Percentiles rank a stretch among this genome's conserved stretches.
Conservation (phyloP, 2,888 invertebrate genomes). For the Germaria angustata region DNA sequence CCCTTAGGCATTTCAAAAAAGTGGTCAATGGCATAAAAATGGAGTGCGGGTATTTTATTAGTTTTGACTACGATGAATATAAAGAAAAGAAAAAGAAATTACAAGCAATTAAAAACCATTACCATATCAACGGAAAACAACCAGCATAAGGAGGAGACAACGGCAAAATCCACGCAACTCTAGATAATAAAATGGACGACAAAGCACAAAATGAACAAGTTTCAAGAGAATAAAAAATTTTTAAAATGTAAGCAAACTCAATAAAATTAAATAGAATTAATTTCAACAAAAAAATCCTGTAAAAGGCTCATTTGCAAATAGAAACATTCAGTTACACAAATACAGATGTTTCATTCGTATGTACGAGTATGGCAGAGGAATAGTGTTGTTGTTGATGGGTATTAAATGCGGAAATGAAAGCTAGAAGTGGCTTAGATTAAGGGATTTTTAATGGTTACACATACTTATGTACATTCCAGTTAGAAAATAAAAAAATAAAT, state of each 20-base stretch:
- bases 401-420: not conserved
- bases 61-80: not conserved
- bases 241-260: slow-evolving; percentile 19
- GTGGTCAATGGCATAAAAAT: not conserved
- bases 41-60: not conserved
- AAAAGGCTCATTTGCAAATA: slow-evolving; percentile 36
- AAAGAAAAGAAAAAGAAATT: slow-evolving; percentile 29
- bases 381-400: not conserved
- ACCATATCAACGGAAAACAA: slow-evolving; percentile 18
- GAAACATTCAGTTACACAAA: not conserved
- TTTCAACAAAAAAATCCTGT: slow-evolving; percentile 24
- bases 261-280: slow-evolving; percentile 32
- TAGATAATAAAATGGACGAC: not conserved
- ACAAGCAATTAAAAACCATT: slow-evolving; percentile 60
- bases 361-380: not conserved
- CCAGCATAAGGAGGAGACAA: not conserved
- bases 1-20: slow-evolving; percentile 18
- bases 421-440: not conserved
- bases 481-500: no score
- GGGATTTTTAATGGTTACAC: not conserved
- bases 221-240: slow-evolving; percentile 34
- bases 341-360: not conserved
- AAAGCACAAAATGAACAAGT: slow-evolving; percentile 25
- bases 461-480: not conserved
- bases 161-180: not conserved